A percentile compares a stretch with the other conserved stretches of the same genome.
Evolutionary conservation across 2,888 invertebrate species (phyloP).

Genomic region (Aphodius sticticus): DNA sequence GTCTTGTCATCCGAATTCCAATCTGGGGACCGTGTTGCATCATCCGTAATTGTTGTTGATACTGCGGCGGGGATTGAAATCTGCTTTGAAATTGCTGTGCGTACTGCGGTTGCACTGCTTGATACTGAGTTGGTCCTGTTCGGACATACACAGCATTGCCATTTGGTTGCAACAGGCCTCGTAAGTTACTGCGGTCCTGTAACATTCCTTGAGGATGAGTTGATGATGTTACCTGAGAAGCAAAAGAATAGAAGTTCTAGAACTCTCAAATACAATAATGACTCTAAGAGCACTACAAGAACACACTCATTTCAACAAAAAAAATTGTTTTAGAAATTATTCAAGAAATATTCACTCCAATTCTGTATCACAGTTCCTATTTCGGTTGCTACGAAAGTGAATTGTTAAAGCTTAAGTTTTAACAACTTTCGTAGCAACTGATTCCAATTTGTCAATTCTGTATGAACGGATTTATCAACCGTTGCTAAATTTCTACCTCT

Average conservation of each 20-base stretch:
- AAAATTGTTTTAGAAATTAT: neutral
- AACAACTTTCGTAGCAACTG: no score
- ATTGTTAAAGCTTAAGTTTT: no score
- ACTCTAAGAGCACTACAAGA: neutral
- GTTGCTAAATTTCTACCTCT: no score
- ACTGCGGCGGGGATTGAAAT: constrained; percentile 46
- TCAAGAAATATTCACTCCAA: neutral
- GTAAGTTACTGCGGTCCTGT: constrained; percentile 56
- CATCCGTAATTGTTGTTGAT: constrained; percentile 53
- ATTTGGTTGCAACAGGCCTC: constrained; percentile 58
- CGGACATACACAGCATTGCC: constrained; percentile 57
- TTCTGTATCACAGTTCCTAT: no score
- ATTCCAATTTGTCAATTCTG: no score
- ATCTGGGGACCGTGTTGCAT: constrained; percentile 35
- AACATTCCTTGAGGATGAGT: constrained; percentile 67
- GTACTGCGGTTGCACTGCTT: constrained; percentile 58
- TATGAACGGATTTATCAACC: no score
- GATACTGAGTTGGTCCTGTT: constrained; percentile 59
- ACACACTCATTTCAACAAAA: neutral
- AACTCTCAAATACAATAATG: neutral
- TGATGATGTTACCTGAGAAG: constrained; percentile 63
- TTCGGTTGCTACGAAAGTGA: no score
- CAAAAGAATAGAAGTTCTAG: constrained; percentile 4
- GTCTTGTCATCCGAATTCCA: constrained; percentile 44
- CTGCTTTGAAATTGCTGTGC: constrained; percentile 56